These are phyloP conservation scores for Empidonax traillii DNA, from an alignment of 2,113 vertebrate genomes.

Conservation along the genomic window DNA sequence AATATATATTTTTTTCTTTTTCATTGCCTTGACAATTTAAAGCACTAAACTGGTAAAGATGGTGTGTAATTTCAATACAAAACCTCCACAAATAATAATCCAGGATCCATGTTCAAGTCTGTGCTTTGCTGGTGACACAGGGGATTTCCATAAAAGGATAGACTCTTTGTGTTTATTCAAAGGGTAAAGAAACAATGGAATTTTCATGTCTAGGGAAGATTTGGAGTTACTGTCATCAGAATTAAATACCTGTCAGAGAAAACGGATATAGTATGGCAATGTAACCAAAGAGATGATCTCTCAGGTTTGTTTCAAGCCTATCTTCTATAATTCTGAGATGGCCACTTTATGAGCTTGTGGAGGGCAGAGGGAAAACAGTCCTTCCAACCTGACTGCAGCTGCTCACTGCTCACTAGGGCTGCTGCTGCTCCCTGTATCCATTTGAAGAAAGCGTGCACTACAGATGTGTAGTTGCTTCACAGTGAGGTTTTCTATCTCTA, in stretches of 20 bases:
- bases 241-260: background rate
- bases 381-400: background rate
- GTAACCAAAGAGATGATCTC: background rate
- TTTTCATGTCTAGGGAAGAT: background rate
- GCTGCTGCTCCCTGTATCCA: background rate
- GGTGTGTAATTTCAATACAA: background rate
- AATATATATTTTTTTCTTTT: background rate
- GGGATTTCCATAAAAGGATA: background rate
- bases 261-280: rapidly evolving
- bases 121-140: background rate
- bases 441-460: background rate
- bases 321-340: background rate
- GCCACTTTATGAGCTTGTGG: background rate
- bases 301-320: background rate
- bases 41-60: background rate
- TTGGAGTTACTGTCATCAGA: background rate
- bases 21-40: background rate
- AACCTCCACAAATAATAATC: background rate
- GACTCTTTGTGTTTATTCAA: background rate
- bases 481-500: background rate
- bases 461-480: background rate
- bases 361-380: background rate
- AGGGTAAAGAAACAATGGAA: background rate
- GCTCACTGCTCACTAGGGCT: rapidly evolving
- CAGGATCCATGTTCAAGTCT: background rate